These are phyloP conservation scores for Ovibos moschatus DNA, from an alignment of 2,113 vertebrate species.

Conservation along the genomic window DNA sequence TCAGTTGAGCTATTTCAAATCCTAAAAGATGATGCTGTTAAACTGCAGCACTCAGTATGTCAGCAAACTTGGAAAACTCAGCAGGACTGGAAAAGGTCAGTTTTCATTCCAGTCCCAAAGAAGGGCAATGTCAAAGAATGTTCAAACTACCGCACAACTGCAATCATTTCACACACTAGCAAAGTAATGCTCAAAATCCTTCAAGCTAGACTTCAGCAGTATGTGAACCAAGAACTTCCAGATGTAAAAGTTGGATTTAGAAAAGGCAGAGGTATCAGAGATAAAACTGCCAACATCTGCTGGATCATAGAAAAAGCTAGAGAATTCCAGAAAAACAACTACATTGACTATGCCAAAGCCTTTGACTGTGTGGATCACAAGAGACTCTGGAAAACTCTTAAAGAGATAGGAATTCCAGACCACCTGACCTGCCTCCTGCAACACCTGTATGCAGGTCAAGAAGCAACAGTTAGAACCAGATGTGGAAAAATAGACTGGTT, in stretches of 20 bases:
- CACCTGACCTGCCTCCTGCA: neutral
- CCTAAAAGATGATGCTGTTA: neutral
- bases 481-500: neutral
- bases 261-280: neutral
- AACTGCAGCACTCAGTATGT: neutral
- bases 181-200: neutral
- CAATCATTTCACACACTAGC: neutral
- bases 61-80: neutral
- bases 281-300: neutral
- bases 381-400: neutral
- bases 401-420: neutral
- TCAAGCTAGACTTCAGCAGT: neutral
- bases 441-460: neutral
- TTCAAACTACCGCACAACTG: neutral
- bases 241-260: neutral
- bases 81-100: neutral
- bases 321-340: neutral
- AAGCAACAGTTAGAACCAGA: neutral
- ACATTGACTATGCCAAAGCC: neutral
- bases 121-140: neutral
- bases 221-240: neutral
- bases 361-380: neutral
- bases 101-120: neutral
- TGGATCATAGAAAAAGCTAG: neutral
- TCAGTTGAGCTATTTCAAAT: neutral